Base-by-base conservation (phyloP, 2,113 vertebrate genomes). In the Myrmecophaga tridactyla region DNA sequence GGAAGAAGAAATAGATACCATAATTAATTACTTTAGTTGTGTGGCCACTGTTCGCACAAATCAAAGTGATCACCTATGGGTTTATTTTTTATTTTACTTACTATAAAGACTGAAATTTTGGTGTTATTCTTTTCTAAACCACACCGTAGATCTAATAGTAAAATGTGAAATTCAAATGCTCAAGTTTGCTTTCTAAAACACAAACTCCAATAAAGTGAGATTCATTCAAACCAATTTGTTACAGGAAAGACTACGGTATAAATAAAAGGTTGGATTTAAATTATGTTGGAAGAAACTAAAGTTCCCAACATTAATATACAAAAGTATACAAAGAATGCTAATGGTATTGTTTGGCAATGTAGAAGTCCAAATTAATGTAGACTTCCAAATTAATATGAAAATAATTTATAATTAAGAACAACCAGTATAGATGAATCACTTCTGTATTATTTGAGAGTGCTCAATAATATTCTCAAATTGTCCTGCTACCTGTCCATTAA, bases 1-100 rank as follows among this genome's bases (percentile, higher is more conserved):
- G 46, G 15, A 94, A 14, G 29, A 51, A 20, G 31, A 94, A 69
- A 69, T 65, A 65, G 73, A 63, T 31, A 67, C 60, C 10, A 6
- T 73, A 86, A 89, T 72, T 89, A 39, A n/a, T n/a, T n/a, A n/a
- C n/a, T n/a, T 82, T 86, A 62, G 36, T 41, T 90, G 48, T 87
- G 41, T 27, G 25, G 62, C 36, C 69, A 53, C 13, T 80, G 27
- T 89, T 80, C 60, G 46, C 13, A 83, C 9, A 58, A 27, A 69
- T 63, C 46, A 80, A 53, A 75, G 21, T 36, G 34, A 43, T 75
- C 36, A 43, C 62, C 21, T 72, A 29, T 46, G 39, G 72, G 72
- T 17, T 72, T 86, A 56, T 29, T 94, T 77, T 85, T 88, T 65
- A 63, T 63, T 84, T 94, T 58, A 25, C 63, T 73, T 60, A 65